Evolutionary conservation across 2,888 invertebrate genomes (phyloP).

Genomic region (Scaptomyza polygonia): DNA sequence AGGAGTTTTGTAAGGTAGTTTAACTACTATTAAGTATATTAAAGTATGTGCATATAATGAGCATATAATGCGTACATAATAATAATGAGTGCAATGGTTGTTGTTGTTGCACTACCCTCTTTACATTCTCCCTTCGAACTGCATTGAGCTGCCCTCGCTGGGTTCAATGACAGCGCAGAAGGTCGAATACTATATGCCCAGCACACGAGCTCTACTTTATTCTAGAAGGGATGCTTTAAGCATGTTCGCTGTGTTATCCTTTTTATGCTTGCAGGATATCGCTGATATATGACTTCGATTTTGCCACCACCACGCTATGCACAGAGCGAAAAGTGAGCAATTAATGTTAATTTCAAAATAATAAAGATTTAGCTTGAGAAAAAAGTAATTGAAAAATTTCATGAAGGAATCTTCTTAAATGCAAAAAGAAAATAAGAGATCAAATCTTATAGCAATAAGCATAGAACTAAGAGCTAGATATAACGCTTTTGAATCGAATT

Average conservation of each 20-base stretch:
- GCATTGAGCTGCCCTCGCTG: slow-evolving; percentile 53
- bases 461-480: too few relatives aligned
- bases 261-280: slow-evolving; percentile 60
- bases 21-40: neutral
- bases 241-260: slow-evolving; percentile 36
- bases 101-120: slow-evolving; percentile 35
- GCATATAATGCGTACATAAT: slow-evolving; percentile 61
- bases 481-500: too few relatives aligned
- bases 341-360: too few relatives aligned
- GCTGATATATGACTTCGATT: slow-evolving; percentile 72
- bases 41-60: slow-evolving; percentile 62
- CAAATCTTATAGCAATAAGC: too few relatives aligned
- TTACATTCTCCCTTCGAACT: slow-evolving; percentile 1
- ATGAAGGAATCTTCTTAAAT: too few relatives aligned
- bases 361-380: too few relatives aligned
- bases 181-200: slow-evolving; percentile 50
- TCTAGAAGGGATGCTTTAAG: slow-evolving; percentile 43
- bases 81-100: slow-evolving; percentile 60
- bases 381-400: too few relatives aligned
- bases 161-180: slow-evolving; percentile 74
- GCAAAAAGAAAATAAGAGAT: too few relatives aligned
- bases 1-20: slow-evolving; percentile 26
- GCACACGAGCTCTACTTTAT: slow-evolving; percentile 15
- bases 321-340: neutral
- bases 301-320: slow-evolving; percentile 3